Evolutionary conservation across 2,797 vertebrate genomes (phyloP).

Genomic region (Malacoraja senta): DNA sequence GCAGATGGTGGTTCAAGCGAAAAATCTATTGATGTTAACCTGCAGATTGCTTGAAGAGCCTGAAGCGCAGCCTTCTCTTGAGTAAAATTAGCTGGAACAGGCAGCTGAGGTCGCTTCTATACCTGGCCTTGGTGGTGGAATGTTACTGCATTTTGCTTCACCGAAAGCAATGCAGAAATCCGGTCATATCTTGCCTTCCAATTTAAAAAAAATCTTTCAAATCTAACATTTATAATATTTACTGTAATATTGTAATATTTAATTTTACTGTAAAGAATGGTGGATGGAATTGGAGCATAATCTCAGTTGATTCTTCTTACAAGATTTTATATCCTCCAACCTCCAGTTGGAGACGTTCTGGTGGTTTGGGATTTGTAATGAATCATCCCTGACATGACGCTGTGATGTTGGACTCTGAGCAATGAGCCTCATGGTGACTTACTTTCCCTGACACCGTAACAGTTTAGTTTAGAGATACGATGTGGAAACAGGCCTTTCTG

Average conservation of each 20-base stretch:
- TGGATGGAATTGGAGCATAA: background rate
- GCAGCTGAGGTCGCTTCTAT: no score
- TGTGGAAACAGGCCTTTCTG: no score
- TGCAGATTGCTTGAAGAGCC: constrained; percentile 10
- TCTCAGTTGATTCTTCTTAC: background rate
- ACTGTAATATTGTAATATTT: no score
- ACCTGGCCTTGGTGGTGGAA: background rate
- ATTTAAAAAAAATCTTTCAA: background rate
- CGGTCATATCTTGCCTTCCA: background rate
- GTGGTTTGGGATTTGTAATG: background rate
- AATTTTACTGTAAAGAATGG: background rate
- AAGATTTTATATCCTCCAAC: background rate
- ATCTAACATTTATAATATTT: no score
- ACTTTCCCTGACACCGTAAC: background rate
- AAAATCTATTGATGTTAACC: background rate
- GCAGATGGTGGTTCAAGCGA: background rate
- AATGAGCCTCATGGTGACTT: no score
- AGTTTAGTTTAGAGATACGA: no score
- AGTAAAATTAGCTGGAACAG: background rate
- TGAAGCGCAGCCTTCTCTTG: background rate
- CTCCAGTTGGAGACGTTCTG: background rate
- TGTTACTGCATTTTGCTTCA: background rate
- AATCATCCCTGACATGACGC: no score
- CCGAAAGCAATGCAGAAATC: background rate
- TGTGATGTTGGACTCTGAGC: no score